Evolutionary conservation across 2,888 invertebrate genomes (phyloP).

Genomic region (Diaphora mendica): DNA sequence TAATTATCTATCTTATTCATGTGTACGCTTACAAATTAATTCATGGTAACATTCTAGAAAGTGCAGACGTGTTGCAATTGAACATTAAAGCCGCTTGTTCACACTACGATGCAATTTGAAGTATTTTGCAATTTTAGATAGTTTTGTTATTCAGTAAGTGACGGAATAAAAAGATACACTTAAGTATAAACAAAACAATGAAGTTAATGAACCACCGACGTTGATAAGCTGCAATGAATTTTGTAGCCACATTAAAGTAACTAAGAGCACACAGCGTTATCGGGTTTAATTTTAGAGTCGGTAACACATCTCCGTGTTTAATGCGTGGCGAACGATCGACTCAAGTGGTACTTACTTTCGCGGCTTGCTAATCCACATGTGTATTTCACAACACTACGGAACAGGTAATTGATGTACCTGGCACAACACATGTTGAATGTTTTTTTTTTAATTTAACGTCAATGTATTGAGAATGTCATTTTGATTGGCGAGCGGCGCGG

Average conservation of each 20-base stretch:
- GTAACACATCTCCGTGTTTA: slow-evolving; percentile 41
- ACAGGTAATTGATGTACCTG: slow-evolving; percentile 78
- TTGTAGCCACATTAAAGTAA: slow-evolving; percentile 44
- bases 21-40: slow-evolving; percentile 22
- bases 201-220: slow-evolving; percentile 40
- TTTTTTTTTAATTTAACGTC: slow-evolving; percentile 60
- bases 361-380: slow-evolving; percentile 82
- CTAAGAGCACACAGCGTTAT: slow-evolving; percentile 48
- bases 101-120: slow-evolving; percentile 26
- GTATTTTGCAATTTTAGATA: slow-evolving; percentile 29
- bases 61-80: slow-evolving; percentile 54
- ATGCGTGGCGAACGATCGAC: slow-evolving; percentile 17
- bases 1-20: not conserved
- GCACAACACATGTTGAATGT: slow-evolving; percentile 80
- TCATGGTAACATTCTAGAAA: slow-evolving; percentile 64
- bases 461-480: slow-evolving; percentile 74
- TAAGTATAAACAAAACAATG: slow-evolving; percentile 45
- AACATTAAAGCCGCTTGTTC: slow-evolving; percentile 28
- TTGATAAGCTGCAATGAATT: slow-evolving; percentile 55
- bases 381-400: slow-evolving; percentile 82
- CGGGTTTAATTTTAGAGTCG: slow-evolving; percentile 60
- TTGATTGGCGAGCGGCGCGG: slow-evolving; percentile 58
- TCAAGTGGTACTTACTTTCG: slow-evolving; percentile 75
- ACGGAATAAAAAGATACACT: slow-evolving; percentile 38
- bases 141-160: slow-evolving; percentile 30